These are phyloP conservation scores for Streptopelia turtur DNA, from an alignment of 2,797 vertebrate species.

Conservation along the genomic window DNA sequence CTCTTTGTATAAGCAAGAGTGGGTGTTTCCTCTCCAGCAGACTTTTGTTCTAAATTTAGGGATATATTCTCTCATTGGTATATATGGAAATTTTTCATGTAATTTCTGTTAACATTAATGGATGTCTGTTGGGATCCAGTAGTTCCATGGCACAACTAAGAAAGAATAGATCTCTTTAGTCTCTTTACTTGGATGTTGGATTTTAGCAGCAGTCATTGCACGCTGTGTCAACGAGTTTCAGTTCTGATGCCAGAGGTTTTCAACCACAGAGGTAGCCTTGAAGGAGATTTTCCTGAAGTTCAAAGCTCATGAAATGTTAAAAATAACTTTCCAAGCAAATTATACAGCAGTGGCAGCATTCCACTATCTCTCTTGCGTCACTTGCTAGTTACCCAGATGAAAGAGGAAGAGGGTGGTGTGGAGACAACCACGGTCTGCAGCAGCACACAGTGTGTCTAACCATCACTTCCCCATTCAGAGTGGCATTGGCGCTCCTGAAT, in stretches of 20 bases:
- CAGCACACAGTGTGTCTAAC: neutral
- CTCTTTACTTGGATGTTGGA: neutral
- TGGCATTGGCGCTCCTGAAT: neutral
- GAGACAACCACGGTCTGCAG: neutral
- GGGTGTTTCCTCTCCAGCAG: neutral
- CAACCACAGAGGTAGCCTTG: neutral
- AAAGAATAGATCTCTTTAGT: neutral
- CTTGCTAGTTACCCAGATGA: neutral
- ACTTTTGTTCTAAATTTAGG: slow-evolving; percentile 36
- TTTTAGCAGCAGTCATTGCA: neutral
- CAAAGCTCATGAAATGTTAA: slow-evolving; percentile 6
- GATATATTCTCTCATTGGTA: neutral
- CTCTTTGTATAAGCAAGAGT: neutral
- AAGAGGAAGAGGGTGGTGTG: neutral
- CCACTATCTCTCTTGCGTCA: neutral
- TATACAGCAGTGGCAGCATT: neutral
- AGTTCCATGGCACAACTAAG: neutral
- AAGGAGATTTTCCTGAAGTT: slow-evolving; percentile 26
- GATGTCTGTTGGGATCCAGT: neutral
- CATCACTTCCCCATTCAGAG: neutral
- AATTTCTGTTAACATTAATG: neutral
- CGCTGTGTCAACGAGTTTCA: neutral
- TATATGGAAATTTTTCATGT: neutral
- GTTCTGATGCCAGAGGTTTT: neutral
- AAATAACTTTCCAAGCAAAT: slow-evolving; percentile 23